Evolutionary conservation across 2,888 invertebrate genomes (phyloP), one percentile per base, ranked within the genome.

Genomic region (Rotaria magnacalcarata): DNA sequence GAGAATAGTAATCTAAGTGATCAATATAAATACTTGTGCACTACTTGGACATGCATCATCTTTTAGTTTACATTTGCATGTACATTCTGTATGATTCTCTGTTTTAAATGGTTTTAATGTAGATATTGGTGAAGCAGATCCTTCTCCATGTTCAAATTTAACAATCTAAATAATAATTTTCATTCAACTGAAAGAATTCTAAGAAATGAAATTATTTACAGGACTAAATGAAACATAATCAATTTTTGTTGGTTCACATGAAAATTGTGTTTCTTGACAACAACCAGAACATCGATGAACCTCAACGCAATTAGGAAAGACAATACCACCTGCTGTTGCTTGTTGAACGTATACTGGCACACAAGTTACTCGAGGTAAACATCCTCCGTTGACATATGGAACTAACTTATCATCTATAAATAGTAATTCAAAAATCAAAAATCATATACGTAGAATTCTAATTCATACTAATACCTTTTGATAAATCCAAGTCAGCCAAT

Each of bases 201-300:
- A 8, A 52, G 14, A 52, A 52, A 4, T 52, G 16, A 43, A 47
- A 24, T 47, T 80, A 4, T 24, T 80, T 80, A 80, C 80, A 7
- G 80, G 80, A 80, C 80, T 80, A 14, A 80, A 80, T 43, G 80
- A 80, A 47, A 80, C 19, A 47, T 43, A 47, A 0, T 80, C 80
- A 47, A 47, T 80, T 80, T 80, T 80, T 14, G 80, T 80, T 47
- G 80, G 80, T 80, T 80, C 80, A 80, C 80, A 80, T 47, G 80
- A 47, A 80, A 80, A 80, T 80, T 80, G 80, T 80, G 80, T 47
- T 47, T 80, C 80, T 80, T 80, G 80, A 80, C 80, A 80, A 80
- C 80, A 80, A 14, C 80, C 80, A 47, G 47, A 47, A 47, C 80
- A 80, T 47, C 43, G 47, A 47, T 80, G 80, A 47, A 80, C 80